These are phyloP conservation scores for Amphipoea oculea DNA, from an alignment of 2,888 invertebrate genomes.

Conservation along the genomic window DNA sequence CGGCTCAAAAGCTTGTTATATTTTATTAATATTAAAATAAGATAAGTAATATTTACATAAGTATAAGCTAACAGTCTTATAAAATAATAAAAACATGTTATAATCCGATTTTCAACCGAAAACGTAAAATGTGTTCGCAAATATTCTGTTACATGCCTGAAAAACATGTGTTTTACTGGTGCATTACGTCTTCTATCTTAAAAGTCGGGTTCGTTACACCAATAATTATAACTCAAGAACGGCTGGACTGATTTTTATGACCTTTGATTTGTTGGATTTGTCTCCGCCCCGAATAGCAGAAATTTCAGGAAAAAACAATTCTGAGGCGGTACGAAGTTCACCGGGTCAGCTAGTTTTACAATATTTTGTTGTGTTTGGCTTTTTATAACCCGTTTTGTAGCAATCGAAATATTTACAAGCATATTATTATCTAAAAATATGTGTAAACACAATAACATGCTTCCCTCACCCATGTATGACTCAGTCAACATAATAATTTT, in stretches of 20 bases:
- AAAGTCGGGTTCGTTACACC: too few species aligned
- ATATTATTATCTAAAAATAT: background rate
- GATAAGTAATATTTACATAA: too few species aligned
- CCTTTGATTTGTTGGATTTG: too few species aligned
- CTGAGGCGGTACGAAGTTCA: too few species aligned
- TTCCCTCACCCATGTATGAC: background rate
- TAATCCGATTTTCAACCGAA: background rate
- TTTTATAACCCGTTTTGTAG: conserved; percentile 8
- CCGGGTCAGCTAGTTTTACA: too few species aligned
- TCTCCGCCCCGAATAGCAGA: too few species aligned
- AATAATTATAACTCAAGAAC: too few species aligned
- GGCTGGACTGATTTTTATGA: too few species aligned
- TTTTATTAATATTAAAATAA: background rate
- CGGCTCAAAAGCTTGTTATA: background rate
- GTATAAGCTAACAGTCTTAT: background rate
- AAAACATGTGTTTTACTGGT: background rate
- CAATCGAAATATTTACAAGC: background rate
- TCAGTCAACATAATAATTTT: background rate
- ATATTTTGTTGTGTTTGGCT: conserved; percentile 5
- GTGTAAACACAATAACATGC: background rate
- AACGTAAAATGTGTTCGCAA: background rate
- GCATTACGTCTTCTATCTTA: too few species aligned
- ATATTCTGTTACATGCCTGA: background rate
- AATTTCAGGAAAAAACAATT: too few species aligned
- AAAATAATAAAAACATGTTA: background rate